Evolutionary conservation across 2,113 vertebrate genomes (phyloP).

Genomic region (Mustelus asterias): DNA sequence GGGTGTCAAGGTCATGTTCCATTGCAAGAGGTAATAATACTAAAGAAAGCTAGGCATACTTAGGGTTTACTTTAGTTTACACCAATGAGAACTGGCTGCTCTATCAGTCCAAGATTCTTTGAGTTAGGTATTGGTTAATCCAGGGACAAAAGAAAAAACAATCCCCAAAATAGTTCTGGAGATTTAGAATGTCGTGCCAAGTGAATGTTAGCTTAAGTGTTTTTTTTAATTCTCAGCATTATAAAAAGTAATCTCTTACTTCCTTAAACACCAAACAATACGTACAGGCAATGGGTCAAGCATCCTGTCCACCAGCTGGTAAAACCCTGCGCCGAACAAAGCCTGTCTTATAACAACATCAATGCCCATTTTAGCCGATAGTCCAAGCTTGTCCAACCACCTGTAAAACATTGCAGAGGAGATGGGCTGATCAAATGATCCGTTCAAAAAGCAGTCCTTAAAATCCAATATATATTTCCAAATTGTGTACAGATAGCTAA

Average conservation of each 20-base stretch:
- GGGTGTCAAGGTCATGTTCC: not conserved
- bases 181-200: not conserved
- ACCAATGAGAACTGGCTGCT: not conserved
- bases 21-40: not conserved
- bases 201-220: not conserved
- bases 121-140: not conserved
- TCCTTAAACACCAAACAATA: slow-evolving; percentile 38
- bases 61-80: not conserved
- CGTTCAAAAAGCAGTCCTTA: not conserved
- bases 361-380: slow-evolving; percentile 73
- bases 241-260: not conserved
- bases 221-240: not conserved
- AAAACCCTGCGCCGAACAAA: slow-evolving; percentile 76
- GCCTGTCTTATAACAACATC: slow-evolving; percentile 89
- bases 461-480: not conserved
- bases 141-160: not conserved
- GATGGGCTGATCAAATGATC: not conserved
- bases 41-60: not conserved
- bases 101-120: not conserved
- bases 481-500: not conserved
- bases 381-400: slow-evolving; percentile 93
- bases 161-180: not conserved
- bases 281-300: slow-evolving; percentile 83
- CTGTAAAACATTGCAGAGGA: slow-evolving; percentile 52
- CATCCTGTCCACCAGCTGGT: slow-evolving; percentile 78